Conservation (phyloP, 30 jellyfish, hydroid and myxozoan species). For the Sanderia malayensis region DNA sequence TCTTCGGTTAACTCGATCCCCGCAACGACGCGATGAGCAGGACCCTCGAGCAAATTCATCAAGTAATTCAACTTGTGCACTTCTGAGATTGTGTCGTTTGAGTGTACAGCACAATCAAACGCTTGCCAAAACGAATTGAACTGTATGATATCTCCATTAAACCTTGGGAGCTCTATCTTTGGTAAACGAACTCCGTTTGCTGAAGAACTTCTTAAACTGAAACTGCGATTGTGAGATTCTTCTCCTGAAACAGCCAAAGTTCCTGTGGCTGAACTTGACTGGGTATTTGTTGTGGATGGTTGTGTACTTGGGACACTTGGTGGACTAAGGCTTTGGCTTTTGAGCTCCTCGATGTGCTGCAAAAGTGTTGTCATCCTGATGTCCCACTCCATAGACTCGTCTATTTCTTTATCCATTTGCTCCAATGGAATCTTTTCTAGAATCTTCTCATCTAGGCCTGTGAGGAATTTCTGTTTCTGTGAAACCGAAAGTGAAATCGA, state of each 20-base stretch:
- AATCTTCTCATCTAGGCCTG: constrained; percentile 24
- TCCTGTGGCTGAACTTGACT: no score
- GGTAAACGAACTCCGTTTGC: constrained; percentile 29
- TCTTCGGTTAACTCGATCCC: constrained; percentile 51
- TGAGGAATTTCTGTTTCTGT: constrained; percentile 14
- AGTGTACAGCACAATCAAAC: constrained; percentile 51
- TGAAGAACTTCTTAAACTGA: background rate
- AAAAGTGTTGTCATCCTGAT: no score
- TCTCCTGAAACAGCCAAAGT: background rate
- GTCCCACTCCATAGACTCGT: constrained; percentile 22
- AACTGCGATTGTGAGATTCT: background rate
- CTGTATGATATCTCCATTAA: constrained; percentile 38
- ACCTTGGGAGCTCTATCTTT: constrained; percentile 20
- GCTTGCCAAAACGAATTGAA: constrained; percentile 37
- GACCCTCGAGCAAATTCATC: constrained; percentile 55
- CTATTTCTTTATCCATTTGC: constrained; percentile 18
- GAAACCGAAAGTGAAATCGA: constrained; percentile 18
- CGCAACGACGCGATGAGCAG: constrained; percentile 33
- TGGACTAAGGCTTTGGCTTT: no score
- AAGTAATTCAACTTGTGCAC: constrained; percentile 52
- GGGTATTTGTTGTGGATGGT: no score
- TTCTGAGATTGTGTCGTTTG: constrained; percentile 24
- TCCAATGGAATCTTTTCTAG: background rate
- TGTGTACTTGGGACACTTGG: no score
- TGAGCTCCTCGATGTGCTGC: no score